phyloP scores from a whole-genome alignment of 2,797 vertebrate genomes.

The Ctenopoma multispine region DNA sequence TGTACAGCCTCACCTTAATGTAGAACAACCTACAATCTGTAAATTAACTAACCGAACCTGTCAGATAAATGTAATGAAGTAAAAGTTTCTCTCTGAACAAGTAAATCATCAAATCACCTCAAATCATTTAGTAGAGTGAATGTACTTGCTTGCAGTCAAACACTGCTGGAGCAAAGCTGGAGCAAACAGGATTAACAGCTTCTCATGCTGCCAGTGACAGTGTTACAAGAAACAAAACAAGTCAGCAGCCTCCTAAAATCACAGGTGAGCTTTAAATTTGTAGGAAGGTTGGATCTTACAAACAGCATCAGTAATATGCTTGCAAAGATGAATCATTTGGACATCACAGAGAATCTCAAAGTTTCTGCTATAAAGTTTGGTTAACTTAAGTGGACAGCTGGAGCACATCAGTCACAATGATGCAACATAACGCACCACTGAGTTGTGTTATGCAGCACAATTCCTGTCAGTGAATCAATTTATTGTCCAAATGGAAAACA shows the following conservation, averaged over 20 bases:
- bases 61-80: neutral
- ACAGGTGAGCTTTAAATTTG: conserved; percentile 31
- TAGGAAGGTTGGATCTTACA: neutral
- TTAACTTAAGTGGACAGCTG: conserved; percentile 62
- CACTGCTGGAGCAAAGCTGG: neutral
- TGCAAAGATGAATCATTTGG: neutral
- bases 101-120: no score
- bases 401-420: conserved; percentile 50
- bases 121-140: neutral
- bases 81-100: neutral
- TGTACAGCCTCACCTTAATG: no score
- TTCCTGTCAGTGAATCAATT: conserved; percentile 68
- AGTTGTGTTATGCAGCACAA: conserved; percentile 20
- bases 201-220: conserved; percentile 50
- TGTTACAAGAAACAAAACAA: conserved; percentile 49
- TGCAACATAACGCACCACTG: conserved; percentile 49
- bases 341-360: neutral
- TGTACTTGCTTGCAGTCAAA: conserved; percentile 19
- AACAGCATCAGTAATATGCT: neutral
- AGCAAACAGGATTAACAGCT: conserved; percentile 38
- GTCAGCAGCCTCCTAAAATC: conserved; percentile 21
- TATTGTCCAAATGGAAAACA: conserved; percentile 62
- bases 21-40: no score
- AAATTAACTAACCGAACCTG: neutral
- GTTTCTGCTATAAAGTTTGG: conserved; percentile 14